A percentile compares a stretch with the other conserved stretches of the same genome.
Conservation (phyloP, 2,888 invertebrate genomes). For the Dasysyrphus tricinctus region DNA sequence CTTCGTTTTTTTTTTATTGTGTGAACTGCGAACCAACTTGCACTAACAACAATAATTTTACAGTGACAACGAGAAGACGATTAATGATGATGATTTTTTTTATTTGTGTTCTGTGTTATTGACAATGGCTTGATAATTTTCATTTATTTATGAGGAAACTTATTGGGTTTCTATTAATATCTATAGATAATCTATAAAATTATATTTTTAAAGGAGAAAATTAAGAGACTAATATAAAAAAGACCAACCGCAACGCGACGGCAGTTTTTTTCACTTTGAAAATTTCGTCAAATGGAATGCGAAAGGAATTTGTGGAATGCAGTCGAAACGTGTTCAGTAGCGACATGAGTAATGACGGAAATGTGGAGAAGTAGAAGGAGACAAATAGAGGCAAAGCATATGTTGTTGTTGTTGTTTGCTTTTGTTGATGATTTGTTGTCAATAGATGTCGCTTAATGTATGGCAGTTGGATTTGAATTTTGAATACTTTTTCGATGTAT, state of each 20-base stretch:
- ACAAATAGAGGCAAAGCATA: constrained; percentile 40
- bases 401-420: constrained; percentile 56
- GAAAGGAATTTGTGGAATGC: constrained; percentile 75
- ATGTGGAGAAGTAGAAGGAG: constrained; percentile 24
- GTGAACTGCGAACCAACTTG: not conserved
- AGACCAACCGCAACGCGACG: constrained; percentile 69
- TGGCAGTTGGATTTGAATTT: constrained; percentile 21
- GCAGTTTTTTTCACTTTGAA: constrained; percentile 75
- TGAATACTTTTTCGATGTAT: too few relatives aligned
- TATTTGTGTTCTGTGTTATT: not conserved
- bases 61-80: constrained; percentile 20
- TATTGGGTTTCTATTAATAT: not conserved
- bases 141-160: not conserved
- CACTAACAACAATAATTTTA: constrained; percentile 14
- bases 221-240: constrained; percentile 32
- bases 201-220: not conserved
- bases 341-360: constrained; percentile 48
- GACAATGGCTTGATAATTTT: constrained; percentile 3
- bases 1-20: constrained; percentile 15
- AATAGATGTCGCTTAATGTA: constrained; percentile 32
- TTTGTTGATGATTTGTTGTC: not conserved
- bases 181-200: not conserved
- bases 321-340: constrained; percentile 70
- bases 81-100: constrained; percentile 5
- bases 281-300: constrained; percentile 71